Conservation (phyloP, 2,888 invertebrate genomes). For the Dasysyrphus tricinctus region DNA sequence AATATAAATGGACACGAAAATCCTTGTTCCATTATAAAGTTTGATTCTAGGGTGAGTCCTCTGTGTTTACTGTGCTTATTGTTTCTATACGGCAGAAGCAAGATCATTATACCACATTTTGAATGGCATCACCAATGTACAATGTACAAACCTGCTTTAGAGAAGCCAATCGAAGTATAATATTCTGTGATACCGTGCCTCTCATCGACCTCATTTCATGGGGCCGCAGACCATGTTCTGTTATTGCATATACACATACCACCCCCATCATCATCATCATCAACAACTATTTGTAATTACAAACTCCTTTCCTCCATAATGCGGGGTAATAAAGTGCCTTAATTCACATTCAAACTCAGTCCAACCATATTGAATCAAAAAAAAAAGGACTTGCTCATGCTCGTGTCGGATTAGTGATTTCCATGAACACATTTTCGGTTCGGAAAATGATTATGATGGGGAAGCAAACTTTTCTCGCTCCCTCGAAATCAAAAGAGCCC, state of each 20-base stretch:
- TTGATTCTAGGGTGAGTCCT: constrained; percentile 3
- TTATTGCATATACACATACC: neutral
- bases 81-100: neutral
- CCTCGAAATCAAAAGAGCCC: constrained; percentile 21
- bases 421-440: constrained; percentile 51
- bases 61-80: neutral
- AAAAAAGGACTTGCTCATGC: constrained; percentile 23
- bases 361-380: constrained; percentile 44
- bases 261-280: neutral
- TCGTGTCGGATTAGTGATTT: constrained; percentile 48
- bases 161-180: constrained; percentile 24
- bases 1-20: constrained; percentile 58
- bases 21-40: constrained; percentile 60
- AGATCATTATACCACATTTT: constrained; percentile 6
- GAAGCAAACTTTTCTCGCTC: neutral
- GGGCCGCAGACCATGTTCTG: neutral
- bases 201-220: constrained; percentile 44
- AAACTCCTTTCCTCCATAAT: neutral
- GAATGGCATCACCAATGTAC: constrained; percentile 28
- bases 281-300: constrained; percentile 59
- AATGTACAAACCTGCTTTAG: constrained; percentile 3
- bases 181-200: neutral
- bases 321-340: constrained; percentile 14
- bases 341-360: neutral
- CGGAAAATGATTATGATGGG: neutral